Evolutionary conservation across 2,888 invertebrate species (phyloP).

Genomic region (Scaptomyza tumidula): DNA sequence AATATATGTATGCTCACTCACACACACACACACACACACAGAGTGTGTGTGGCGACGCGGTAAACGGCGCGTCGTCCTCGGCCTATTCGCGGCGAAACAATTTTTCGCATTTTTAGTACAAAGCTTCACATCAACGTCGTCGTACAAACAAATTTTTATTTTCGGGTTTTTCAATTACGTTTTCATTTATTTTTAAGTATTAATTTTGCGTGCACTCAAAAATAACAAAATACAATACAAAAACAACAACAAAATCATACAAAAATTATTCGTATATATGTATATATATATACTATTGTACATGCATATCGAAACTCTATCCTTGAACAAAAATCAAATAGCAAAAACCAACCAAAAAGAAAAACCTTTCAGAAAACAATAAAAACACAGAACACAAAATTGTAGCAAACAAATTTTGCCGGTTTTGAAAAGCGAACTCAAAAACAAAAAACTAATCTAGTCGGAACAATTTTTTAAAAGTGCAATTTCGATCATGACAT

Average conservation of each 20-base stretch:
- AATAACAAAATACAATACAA: constrained; percentile 57
- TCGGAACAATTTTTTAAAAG: constrained; percentile 45
- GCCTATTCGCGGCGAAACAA: constrained; percentile 82
- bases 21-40: constrained; percentile 22
- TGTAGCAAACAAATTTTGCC: constrained; percentile 36
- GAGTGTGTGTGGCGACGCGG: constrained; percentile 54
- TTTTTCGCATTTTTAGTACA: constrained; percentile 83
- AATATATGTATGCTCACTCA: constrained; percentile 52
- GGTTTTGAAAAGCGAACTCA: constrained; percentile 31
- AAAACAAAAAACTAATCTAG: constrained; percentile 24
- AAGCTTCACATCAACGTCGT: constrained; percentile 84
- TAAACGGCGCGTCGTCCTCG: constrained; percentile 73
- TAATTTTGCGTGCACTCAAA: constrained; percentile 79
- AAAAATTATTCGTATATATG: constrained; percentile 59
- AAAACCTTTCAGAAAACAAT: constrained; percentile 36
- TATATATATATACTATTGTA: constrained; percentile 32
- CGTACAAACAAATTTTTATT: constrained; percentile 83
- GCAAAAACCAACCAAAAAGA: constrained; percentile 33
- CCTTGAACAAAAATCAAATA: constrained; percentile 55
- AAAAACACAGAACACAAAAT: constrained; percentile 9
- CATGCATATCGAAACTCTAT: constrained; percentile 47
- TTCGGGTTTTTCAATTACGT: constrained; percentile 83
- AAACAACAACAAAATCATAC: constrained; percentile 53
- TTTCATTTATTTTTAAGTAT: constrained; percentile 83
- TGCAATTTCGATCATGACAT: constrained; percentile 50